These are phyloP conservation scores for Pollimyrus isidori DNA, from an alignment of 2,113 vertebrate species.

Conservation along the genomic window DNA sequence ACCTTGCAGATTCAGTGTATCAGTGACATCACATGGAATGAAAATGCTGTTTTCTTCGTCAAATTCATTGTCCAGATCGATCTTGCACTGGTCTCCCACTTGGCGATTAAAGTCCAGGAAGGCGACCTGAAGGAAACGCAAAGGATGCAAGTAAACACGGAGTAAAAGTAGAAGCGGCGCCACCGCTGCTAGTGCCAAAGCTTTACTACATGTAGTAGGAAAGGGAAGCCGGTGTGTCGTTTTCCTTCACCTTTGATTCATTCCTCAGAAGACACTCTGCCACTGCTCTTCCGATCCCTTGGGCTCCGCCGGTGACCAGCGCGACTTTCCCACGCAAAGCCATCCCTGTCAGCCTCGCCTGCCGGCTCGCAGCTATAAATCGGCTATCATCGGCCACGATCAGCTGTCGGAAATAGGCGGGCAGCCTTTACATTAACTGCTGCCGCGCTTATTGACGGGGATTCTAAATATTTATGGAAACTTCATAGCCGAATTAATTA, in stretches of 20 bases:
- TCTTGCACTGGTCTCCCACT: constrained; percentile 69
- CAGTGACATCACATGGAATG: constrained; percentile 80
- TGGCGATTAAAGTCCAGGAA: constrained; percentile 75
- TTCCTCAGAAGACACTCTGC: constrained; percentile 71
- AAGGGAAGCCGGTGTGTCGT: background rate
- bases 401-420: constrained; percentile 27
- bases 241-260: constrained; percentile 67
- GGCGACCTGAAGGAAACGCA: constrained; percentile 19
- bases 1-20: constrained; percentile 76
- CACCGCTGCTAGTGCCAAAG: background rate
- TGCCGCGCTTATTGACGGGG: constrained; percentile 27
- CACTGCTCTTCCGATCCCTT: constrained; percentile 85
- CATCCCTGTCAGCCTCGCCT: constrained; percentile 53
- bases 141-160: background rate
- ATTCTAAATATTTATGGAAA: background rate
- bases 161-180: background rate
- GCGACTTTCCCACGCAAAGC: constrained; percentile 83
- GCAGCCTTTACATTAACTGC: constrained; percentile 34
- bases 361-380: constrained; percentile 35
- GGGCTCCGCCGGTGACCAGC: constrained; percentile 88
- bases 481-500: background rate
- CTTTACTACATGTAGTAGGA: background rate
- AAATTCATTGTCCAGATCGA: constrained; percentile 69
- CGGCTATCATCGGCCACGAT: constrained; percentile 6
- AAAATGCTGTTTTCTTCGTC: constrained; percentile 71